phyloP scores from a whole-genome alignment of 2,113 vertebrate species.

The Apus apus region DNA sequence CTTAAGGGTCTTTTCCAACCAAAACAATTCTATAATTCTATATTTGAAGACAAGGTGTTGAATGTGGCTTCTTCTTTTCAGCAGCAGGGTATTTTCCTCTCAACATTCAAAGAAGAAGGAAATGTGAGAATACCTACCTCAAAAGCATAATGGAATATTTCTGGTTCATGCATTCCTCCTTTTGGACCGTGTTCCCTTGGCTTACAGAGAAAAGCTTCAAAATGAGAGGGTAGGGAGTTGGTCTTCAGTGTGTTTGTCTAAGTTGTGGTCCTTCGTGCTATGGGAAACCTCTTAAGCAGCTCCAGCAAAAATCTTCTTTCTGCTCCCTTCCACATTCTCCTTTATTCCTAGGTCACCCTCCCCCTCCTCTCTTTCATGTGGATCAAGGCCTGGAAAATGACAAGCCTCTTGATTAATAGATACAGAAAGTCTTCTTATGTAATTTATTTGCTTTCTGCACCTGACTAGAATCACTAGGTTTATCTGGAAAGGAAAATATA shows the following conservation, averaged over 20 bases:
- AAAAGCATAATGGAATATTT: neutral
- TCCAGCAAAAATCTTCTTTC: neutral
- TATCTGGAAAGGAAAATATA: slow-evolving; percentile 77
- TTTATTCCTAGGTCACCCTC: neutral
- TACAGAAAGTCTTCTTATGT: slow-evolving; percentile 72
- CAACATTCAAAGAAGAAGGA: neutral
- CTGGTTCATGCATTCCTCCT: neutral
- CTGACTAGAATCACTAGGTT: slow-evolving; percentile 79
- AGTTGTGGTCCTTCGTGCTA: slow-evolving; percentile 27
- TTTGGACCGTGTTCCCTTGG: neutral
- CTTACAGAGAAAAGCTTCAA: slow-evolving; percentile 9
- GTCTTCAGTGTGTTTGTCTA: neutral
- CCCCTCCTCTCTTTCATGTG: slow-evolving; percentile 74
- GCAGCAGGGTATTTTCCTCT: neutral
- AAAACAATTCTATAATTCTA: too few species aligned
- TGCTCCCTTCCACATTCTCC: neutral
- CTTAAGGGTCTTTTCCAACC: too few species aligned
- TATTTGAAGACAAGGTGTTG: neutral
- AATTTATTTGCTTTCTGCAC: slow-evolving; percentile 85
- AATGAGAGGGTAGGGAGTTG: slow-evolving; percentile 17
- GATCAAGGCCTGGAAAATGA: slow-evolving; percentile 80
- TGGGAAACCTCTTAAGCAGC: neutral
- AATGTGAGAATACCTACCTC: neutral
- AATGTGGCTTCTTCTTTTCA: neutral
- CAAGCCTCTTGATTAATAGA: slow-evolving; percentile 78